phyloP scores from a whole-genome alignment of 1,140 invertebrate genomes.

The Drosophila ficusphila region DNA sequence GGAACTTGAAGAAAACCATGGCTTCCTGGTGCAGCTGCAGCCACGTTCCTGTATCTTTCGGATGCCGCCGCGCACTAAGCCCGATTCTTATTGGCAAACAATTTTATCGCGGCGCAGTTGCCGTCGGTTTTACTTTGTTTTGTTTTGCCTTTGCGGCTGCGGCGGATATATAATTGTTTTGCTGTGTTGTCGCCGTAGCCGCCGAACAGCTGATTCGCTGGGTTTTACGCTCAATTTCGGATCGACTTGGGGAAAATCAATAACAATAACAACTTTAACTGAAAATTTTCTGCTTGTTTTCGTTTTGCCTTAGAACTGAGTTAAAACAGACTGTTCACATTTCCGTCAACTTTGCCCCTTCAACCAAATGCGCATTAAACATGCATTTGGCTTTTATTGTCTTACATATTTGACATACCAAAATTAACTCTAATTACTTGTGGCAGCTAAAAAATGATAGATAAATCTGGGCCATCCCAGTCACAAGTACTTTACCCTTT shows the following conservation, averaged over 20 bases:
- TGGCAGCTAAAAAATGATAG: neutral
- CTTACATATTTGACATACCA: neutral
- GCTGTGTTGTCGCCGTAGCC: neutral
- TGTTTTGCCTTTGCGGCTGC: constrained; percentile 5
- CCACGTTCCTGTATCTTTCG: constrained; percentile 51
- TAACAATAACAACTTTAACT: constrained; percentile 27
- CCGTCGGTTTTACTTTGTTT: neutral
- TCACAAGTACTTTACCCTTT: too few relatives aligned
- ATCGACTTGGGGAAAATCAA: constrained; percentile 49
- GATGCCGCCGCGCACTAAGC: constrained; percentile 49
- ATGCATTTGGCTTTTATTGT: neutral
- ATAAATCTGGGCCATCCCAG: too few relatives aligned
- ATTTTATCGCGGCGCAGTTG: constrained; percentile 41
- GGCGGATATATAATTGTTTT: constrained; percentile 16
- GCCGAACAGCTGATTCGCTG: constrained; percentile 39
- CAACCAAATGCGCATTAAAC: neutral
- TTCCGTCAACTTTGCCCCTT: neutral
- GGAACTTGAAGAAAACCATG: constrained; percentile 51
- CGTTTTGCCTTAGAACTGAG: constrained; percentile 19
- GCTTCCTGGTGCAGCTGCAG: constrained; percentile 23
- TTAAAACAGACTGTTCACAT: constrained; percentile 19
- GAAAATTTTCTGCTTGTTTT: constrained; percentile 34
- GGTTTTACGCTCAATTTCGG: constrained; percentile 41
- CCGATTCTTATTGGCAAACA: constrained; percentile 67
- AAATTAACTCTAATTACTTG: constrained; percentile 1